Base-by-base conservation (phyloP, 2,888 invertebrate species). In the Perizoma affinitatum region DNA sequence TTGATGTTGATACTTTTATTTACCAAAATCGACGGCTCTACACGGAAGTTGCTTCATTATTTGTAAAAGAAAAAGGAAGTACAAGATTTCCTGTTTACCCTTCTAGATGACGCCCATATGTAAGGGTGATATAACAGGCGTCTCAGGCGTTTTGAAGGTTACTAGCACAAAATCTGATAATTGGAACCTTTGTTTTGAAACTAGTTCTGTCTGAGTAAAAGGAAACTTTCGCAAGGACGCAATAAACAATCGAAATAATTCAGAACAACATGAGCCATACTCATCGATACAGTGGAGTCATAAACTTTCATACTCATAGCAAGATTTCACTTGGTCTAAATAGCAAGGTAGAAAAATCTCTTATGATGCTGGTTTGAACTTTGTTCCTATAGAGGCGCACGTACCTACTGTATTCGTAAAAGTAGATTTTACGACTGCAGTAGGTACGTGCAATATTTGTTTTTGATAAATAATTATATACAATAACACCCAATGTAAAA, bases 21-120 rank as follows among this genome's bases (percentile, higher is more conserved):
- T 66, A 54, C 43, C 62, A 49, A 61, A 68, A 63, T 61, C 65
- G 46, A 55, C 51, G 52, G 63, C 65, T 62, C 55, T 68, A 60
- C 62, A 68, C 58, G 53, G n/a, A 68, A 65, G 41, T 58, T 63
- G 45, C 35, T 59, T 63, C 61, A 65, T 67, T 67, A 65, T 69
- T 67, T 63, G 52, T 57, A 57, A 63, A 63, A 65, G 48, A 67
- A 57, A 38, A 63, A 65, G 58, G 54, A 51, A 58, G 48, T 66
- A 65, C 59, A 58, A 53, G 63, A 68, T 70, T 70, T 70, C 68
- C 68, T 70, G 69, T 70, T 70, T 70, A 66, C 63, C 63, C 65
- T 63, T 61, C 60, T 61, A 67, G 63, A 67, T 64, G 67, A 67
- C 62, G 63, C 65, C 57, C 63, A 61, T 66, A 61, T 64, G 56